Evolutionary conservation across 53 echinoderm and acorn worm species (phyloP).

Genomic region (Astropecten irregularis): DNA sequence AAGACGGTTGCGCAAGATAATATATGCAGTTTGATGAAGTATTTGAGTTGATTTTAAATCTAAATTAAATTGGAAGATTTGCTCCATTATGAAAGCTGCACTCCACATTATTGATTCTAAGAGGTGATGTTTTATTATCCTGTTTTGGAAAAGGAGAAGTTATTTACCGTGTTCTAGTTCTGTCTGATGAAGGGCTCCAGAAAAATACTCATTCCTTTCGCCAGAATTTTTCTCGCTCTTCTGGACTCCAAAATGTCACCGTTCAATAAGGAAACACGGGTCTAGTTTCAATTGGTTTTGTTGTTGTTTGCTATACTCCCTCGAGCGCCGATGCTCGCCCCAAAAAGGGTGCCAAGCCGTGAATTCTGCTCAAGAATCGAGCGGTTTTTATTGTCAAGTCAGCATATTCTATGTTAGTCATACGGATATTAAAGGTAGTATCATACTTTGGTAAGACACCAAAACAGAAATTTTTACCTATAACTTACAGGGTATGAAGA

Average conservation of each 20-base stretch:
- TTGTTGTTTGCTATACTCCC: not conserved
- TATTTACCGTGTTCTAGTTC: not conserved
- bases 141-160: not conserved
- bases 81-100: not conserved
- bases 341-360: not conserved
- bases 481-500: too few relatives aligned
- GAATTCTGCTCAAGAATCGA: not conserved
- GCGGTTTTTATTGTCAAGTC: not conserved
- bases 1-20: too few relatives aligned
- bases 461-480: too few relatives aligned
- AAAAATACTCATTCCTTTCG: not conserved
- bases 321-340: not conserved
- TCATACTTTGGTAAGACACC: too few relatives aligned
- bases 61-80: not conserved
- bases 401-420: not conserved
- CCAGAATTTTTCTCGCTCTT: too few relatives aligned
- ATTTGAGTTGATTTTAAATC: too few relatives aligned
- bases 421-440: too few relatives aligned
- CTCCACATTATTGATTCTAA: too few relatives aligned
- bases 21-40: too few relatives aligned
- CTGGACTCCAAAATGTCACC: not conserved
- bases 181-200: not conserved
- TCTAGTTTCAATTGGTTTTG: not conserved
- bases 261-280: constrained; percentile 5
- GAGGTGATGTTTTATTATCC: too few relatives aligned